Percentiles rank a stretch among this genome's conserved stretches.
phyloP scores from a whole-genome alignment of 2,113 vertebrate species.

The Grallaria varia region DNA sequence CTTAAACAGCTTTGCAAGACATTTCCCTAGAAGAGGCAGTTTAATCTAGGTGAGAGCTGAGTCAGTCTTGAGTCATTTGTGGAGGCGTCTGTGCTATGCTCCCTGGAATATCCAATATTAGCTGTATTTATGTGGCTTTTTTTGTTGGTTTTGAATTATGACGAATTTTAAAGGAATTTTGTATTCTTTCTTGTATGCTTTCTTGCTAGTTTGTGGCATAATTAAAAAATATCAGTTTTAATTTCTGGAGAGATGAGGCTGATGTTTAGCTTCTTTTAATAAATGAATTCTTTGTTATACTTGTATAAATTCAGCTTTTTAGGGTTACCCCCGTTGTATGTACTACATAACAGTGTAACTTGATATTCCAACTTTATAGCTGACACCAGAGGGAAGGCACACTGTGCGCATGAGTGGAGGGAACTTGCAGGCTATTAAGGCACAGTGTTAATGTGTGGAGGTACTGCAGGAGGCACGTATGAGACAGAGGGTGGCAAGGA shows the following conservation, averaged over 20 bases:
- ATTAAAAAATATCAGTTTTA: background rate
- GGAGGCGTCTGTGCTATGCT: background rate
- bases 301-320: background rate
- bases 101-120: background rate
- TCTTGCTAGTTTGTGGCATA: background rate
- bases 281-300: background rate
- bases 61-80: background rate
- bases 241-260: background rate
- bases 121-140: background rate
- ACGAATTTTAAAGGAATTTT: background rate
- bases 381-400: background rate
- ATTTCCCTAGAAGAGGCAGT: background rate
- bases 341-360: background rate
- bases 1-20: background rate
- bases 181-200: background rate
- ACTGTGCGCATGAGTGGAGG: rapidly evolving
- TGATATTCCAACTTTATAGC: background rate
- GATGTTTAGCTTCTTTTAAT: background rate
- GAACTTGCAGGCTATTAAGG: background rate
- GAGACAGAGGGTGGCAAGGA: background rate
- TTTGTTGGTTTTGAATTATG: background rate
- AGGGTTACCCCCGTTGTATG: background rate
- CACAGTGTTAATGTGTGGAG: background rate
- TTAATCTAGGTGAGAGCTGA: background rate
- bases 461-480: rapidly evolving